Percentiles rank a stretch among this genome's conserved stretches.
Conservation (phyloP, 2,113 vertebrate species). For the Brevimyrus niger region DNA sequence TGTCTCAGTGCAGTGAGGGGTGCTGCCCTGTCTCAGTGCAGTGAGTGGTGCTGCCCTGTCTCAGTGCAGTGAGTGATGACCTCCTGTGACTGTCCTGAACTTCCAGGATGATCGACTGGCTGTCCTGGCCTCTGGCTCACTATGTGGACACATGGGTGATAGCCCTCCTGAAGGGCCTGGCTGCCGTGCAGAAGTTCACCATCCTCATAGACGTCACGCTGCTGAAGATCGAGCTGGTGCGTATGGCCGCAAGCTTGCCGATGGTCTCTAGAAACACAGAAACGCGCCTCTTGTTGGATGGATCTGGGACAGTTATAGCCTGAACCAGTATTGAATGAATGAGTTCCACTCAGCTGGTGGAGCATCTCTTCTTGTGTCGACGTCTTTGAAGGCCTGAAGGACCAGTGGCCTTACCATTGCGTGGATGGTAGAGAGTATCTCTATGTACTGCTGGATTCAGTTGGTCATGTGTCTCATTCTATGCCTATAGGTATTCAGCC, state of each 20-base stretch:
- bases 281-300: background rate
- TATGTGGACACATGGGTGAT: constrained; percentile 95
- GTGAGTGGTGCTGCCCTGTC: background rate
- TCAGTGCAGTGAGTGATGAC: background rate
- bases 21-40: background rate
- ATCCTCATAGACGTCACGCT: constrained; percentile 97
- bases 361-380: background rate
- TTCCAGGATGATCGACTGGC: constrained; percentile 95
- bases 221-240: constrained; percentile 93
- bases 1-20: background rate
- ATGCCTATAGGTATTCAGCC: constrained; percentile 78
- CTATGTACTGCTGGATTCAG: background rate
- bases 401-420: too few species aligned
- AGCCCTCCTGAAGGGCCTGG: constrained; percentile 87
- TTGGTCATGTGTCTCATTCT: background rate
- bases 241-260: constrained; percentile 32
- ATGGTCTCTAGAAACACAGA: background rate
- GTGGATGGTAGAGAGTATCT: too few species aligned
- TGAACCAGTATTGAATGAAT: background rate
- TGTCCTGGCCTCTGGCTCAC: constrained; percentile 94
- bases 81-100: constrained; percentile 16
- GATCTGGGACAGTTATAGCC: background rate
- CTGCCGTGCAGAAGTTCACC: constrained; percentile 96
- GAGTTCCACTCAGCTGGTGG: background rate
- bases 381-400: background rate